Conservation (phyloP, 2,888 invertebrate species). For the Drosophila rellima region DNA sequence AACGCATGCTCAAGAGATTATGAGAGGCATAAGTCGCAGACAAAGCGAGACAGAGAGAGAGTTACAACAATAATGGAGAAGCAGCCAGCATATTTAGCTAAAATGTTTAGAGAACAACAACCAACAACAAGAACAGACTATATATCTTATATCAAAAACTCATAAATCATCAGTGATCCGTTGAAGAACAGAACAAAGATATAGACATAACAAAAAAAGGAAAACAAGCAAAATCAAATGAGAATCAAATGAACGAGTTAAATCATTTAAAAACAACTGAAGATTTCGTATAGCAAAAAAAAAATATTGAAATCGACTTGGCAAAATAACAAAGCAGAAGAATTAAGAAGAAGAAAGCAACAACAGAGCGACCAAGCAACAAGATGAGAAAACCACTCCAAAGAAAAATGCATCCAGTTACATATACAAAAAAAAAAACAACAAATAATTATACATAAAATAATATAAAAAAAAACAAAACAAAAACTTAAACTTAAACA, state of each 20-base stretch:
- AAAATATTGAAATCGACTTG: constrained; percentile 1
- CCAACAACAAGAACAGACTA: constrained; percentile 16
- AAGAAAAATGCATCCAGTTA: constrained; percentile 77
- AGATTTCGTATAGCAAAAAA: constrained; percentile 1
- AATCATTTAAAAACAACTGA: constrained; percentile 1
- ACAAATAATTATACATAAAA: constrained; percentile 35
- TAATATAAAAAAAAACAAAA: constrained; percentile 10
- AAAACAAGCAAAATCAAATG: background rate
- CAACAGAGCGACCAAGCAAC: constrained; percentile 23
- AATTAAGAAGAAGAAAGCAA: background rate
- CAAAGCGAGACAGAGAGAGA: background rate
- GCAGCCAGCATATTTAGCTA: constrained; percentile 10
- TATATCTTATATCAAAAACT: constrained; percentile 33
- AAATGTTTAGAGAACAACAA: constrained; percentile 7
- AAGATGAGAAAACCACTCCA: constrained; percentile 62
- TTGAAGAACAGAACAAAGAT: constrained; percentile 5
- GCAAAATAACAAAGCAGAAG: background rate
- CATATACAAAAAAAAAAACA: constrained; percentile 40
- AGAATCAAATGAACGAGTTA: constrained; percentile 5
- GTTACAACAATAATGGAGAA: constrained; percentile 18
- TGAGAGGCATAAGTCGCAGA: constrained; percentile 86
- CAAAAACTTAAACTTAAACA: background rate
- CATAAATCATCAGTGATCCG: constrained; percentile 62
- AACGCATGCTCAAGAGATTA: constrained; percentile 94
- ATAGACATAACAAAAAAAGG: background rate